Base-by-base conservation (phyloP, 2,888 invertebrate species). In the Pelosia muscerda region DNA sequence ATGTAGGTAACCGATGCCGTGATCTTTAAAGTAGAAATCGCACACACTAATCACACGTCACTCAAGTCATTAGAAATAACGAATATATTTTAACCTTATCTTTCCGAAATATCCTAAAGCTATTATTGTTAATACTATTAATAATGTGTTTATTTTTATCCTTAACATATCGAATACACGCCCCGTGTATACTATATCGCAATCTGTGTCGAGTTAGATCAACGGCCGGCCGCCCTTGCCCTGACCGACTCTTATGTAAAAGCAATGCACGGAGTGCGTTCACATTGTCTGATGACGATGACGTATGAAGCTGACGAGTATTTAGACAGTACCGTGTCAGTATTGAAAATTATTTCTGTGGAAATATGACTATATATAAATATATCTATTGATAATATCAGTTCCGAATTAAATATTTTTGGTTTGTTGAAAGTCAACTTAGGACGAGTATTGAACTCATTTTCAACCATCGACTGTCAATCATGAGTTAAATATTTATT, bases 151-250 rank as follows among this genome's bases (percentile, higher is more conserved):
- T 49, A 49, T 15, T 38, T 31, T 53, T 19, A 49, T 26, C 19
- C 9, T 58, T 49, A 49, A 19, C 25, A 59, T 22, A 28, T n/a
- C 6, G 31, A 58, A 31, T 4, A 4, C 2, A 42, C n/a, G 70
- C 42, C 77, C 31, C 13, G 69, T 84, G 84, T 85, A 73, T 66
- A 1, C 2, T 13, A 13, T 25, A 11, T 65, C 53, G 71, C 75
- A 34, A 31, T 82, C 84, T 84, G 60, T 61, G 54, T 65, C 65
- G 59, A 19, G 76, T 77, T 85, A 85, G 91, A 87, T 82, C 91
- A 91, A 89, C 77, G 91, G 81, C 90, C 91, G 84, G 72, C 76
- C 86, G 91, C 90, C 91, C 92, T 92, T 91, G 91, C 81, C 72
- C 79, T 87, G 88, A 81, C 88, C 88, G 81, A 31, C 81, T 85